Base-by-base conservation (phyloP, 2,113 vertebrate species). In the Alexandromys fortis region DNA sequence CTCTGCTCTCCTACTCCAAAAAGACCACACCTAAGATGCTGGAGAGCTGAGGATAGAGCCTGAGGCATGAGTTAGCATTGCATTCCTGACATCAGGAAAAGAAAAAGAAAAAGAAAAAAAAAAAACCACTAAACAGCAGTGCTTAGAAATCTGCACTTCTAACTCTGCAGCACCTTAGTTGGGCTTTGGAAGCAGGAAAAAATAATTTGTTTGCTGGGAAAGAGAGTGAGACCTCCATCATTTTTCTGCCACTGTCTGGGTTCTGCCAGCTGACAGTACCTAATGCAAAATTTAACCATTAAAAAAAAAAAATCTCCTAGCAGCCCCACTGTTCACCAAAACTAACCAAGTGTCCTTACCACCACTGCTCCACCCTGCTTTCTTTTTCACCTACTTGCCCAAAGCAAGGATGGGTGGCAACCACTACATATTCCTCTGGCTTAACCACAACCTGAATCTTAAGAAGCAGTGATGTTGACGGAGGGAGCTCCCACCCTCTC, bases 21-120 rank as follows among this genome's bases (percentile, higher is more conserved):
- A 87, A 67, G 82, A 45, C 97, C 97, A 97, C 97, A 96, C 97
- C 97, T 97, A 95, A 95, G n/a, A 86, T 70, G 76, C 17, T 12
- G 22, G 38, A 42, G 52, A 85, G 68, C 14, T 47, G 22, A 68
- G 86, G 72, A 9, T 42, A 33, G 17, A 33, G 82, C 38, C 58
- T 28, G 65, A 78, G 47, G 49, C 76, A 10, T 30, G n/a, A 45
- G 58, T 26, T 30, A 13, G 82, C 22, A 72, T n/a, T 17, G 35
- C 49, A 89, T 75, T 85, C 81, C 94, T 89, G 90, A n/a, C 94
- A 26, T 52, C 77, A 10, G 19, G 45, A 42, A 63, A 33, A n/a
- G 16, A 14, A 52, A 61, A 77, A 17, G 5, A 19, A 55, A 52
- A 77, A 16, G 16, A 1, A 55, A 61, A 77, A 52, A 72, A 61